Evolutionary conservation across 2,888 invertebrate species (phyloP).

Genomic region (Bhutanitis thaidina): DNA sequence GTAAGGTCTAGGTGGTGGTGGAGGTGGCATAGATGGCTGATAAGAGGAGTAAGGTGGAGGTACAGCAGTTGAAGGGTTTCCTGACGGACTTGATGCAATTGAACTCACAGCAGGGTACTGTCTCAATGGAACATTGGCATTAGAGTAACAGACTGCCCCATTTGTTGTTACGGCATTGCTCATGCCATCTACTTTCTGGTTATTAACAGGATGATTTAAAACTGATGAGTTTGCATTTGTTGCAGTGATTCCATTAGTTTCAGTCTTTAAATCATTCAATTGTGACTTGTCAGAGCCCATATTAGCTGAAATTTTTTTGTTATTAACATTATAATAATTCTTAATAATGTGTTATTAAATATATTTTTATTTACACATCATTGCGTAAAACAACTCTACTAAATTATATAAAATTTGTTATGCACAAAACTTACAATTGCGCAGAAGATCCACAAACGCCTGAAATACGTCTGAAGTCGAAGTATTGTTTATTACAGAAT

Average conservation of each 20-base stretch:
- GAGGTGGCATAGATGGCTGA: slow-evolving; percentile 14
- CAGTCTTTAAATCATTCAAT: background rate
- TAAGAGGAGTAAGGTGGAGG: slow-evolving; percentile 9
- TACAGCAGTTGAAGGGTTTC: background rate
- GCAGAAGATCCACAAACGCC: slow-evolving; percentile 9
- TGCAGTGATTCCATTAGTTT: slow-evolving; percentile 1
- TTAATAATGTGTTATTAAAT: no score
- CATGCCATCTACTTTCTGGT: slow-evolving; percentile 8
- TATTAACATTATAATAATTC: no score
- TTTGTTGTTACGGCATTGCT: background rate
- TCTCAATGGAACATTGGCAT: background rate
- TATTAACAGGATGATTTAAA: slow-evolving; percentile 9
- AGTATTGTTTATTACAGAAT: slow-evolving; percentile 6
- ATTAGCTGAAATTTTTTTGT: slow-evolving; percentile 1
- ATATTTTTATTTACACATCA: no score
- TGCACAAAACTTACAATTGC: slow-evolving; percentile 12
- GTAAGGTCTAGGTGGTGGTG: slow-evolving; percentile 11
- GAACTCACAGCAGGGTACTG: background rate
- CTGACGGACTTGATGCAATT: background rate
- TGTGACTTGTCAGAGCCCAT: slow-evolving; percentile 3
- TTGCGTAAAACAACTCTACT: no score
- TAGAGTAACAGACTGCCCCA: slow-evolving; percentile 1
- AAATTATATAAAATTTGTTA: no score
- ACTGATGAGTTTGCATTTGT: slow-evolving; percentile 1
- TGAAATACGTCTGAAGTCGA: slow-evolving; percentile 8